Evolutionary conservation across 53 echinoderm and acorn worm species (phyloP).

Genomic region (Mesocentrotus franciscanus): DNA sequence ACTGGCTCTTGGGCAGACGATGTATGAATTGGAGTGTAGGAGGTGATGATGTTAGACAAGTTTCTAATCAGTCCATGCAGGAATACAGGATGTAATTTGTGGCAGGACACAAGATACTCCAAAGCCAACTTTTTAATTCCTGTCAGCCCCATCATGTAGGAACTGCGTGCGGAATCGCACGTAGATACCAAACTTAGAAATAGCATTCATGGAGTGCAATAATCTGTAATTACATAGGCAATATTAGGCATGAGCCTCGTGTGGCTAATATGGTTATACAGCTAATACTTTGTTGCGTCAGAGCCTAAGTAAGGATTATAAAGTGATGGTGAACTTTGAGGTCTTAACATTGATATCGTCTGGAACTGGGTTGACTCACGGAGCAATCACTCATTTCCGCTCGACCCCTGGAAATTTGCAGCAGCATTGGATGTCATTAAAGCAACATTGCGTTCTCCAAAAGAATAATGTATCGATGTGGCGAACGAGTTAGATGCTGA

Average conservation of each 20-base stretch:
- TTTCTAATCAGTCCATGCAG: conserved; percentile 25
- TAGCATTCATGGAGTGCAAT: background rate
- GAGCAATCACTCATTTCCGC: conserved; percentile 59
- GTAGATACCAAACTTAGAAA: background rate
- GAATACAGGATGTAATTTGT: conserved; percentile 42
- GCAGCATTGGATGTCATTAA: conserved; percentile 42
- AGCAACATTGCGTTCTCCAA: background rate
- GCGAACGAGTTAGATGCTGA: background rate
- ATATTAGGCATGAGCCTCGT: background rate
- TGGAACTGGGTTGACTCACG: conserved; percentile 50
- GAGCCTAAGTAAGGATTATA: background rate
- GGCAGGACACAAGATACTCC: background rate
- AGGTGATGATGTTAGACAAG: conserved; percentile 14
- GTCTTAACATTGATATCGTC: conserved; percentile 45
- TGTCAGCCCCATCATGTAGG: background rate
- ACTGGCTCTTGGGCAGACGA: background rate
- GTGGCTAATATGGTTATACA: background rate
- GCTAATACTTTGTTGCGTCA: conserved; percentile 4
- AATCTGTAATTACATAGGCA: conserved; percentile 50
- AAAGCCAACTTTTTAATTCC: conserved; percentile 29
- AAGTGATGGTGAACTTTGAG: conserved; percentile 23
- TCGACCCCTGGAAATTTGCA: conserved; percentile 22
- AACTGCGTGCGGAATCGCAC: conserved; percentile 5
- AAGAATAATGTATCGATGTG: background rate
- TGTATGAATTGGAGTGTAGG: background rate